Evolutionary conservation across 2,113 vertebrate species (phyloP), one percentile per base, ranked within the genome.

Genomic region (Recurvirostra avosetta): DNA sequence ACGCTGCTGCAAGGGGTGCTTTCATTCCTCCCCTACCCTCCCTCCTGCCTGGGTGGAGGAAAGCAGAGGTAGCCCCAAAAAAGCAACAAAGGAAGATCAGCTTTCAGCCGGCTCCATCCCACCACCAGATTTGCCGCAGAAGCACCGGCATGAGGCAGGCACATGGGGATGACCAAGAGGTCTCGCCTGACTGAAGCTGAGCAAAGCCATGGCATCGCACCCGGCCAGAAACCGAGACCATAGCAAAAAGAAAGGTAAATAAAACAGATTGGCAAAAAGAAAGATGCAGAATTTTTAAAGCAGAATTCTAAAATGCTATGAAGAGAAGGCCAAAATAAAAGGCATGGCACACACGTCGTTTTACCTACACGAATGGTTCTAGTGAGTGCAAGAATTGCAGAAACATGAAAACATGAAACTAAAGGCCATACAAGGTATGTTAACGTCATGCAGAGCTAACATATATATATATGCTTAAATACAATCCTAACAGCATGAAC

Each of bases 131-230:
- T 41, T 41, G 38, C 32, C 30, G 45, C 45, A 74, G 56, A 55
- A 80, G 63, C 43, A 76, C 32, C 3, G 27, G 62, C 41, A 40
- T 0, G 0, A 78, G 1, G 0, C 3, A 11, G 22, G 47, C 9
- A 17, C 0, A 1, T 6, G 6, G 59, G 16, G 40, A 17, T 65
- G 38, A 68, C 8, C 2, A 47, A 40, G 22, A 80, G 23, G 11
- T 53, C 59, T 43, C 7, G n/a, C 12, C 6, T 4, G 27, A 55
- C 38, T 53, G 56, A 81, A 74, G 66, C 34, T 53, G 12, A 92
- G 45, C 52, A 95, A 58, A 79, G 47, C 23, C 63, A 79, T 7
- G 1, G 1, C 22, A 22, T 2, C 36, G 40, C 23, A 76, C 18
- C 17, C 5, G 4, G 36, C 53, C 79, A 85, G 22, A 76, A 53